Percentiles rank a stretch among this genome's conserved stretches.
phyloP scores from a whole-genome alignment of 1,140 invertebrate species.

The Tetragnatha versicolor region DNA sequence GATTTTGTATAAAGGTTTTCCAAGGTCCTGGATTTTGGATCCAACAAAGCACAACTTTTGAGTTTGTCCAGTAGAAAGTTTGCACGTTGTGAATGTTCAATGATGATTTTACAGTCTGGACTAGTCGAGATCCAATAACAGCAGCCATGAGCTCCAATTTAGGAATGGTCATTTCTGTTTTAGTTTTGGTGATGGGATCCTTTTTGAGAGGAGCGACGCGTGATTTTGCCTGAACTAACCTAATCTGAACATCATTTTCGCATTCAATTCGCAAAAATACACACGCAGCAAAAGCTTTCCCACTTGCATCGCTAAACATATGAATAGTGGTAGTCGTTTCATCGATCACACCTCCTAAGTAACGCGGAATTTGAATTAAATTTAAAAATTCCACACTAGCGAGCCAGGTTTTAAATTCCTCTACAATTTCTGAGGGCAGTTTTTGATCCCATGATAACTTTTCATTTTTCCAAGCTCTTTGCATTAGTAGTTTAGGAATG shows the following conservation, averaged over 20 bases:
- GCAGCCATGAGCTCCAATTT: neutral
- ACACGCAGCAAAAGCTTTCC: neutral
- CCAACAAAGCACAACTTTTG: neutral
- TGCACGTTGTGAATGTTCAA: neutral
- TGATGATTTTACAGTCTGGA: neutral
- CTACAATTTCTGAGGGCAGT: neutral
- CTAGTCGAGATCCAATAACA: neutral
- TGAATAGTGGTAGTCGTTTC: neutral
- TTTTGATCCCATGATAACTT: neutral
- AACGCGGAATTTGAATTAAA: constrained; percentile 20
- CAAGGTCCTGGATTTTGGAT: neutral
- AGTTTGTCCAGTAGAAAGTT: neutral
- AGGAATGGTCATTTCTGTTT: neutral
- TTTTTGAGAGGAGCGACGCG: neutral
- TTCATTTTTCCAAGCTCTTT: neutral
- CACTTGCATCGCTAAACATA: constrained; percentile 6
- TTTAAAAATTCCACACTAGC: neutral
- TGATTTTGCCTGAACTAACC: neutral
- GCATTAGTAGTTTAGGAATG: neutral
- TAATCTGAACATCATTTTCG: neutral
- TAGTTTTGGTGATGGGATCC: neutral
- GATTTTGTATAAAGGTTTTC: neutral
- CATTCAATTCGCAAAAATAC: constrained; percentile 3
- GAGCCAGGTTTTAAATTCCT: neutral
- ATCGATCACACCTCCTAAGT: neutral